Evolutionary conservation across 2,888 invertebrate genomes (phyloP).

Genomic region (Cephus pygmeus): DNA sequence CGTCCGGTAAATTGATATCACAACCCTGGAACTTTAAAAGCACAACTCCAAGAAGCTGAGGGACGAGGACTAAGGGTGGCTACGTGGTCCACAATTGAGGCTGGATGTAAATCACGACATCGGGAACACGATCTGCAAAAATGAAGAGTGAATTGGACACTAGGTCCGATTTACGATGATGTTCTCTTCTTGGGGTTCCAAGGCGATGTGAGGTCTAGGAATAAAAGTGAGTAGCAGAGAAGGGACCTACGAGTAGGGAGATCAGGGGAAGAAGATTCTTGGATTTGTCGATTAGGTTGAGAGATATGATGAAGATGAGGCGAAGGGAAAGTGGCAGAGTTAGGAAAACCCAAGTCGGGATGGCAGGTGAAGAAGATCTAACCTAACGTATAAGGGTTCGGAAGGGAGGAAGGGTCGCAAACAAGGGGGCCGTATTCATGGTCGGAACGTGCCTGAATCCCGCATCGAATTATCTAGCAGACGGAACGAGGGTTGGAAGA

Average conservation of each 20-base stretch:
- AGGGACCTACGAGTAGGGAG: background rate
- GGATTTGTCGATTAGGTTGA: background rate
- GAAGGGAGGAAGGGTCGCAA: background rate
- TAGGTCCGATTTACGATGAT: background rate
- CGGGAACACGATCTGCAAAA: background rate
- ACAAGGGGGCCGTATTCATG: slow-evolving; percentile 1
- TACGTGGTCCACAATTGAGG: background rate
- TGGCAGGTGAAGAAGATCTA: background rate
- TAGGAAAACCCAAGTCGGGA: background rate
- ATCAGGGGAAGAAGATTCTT: background rate
- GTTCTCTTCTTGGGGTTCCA: background rate
- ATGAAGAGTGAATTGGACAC: background rate
- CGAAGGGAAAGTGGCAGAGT: background rate
- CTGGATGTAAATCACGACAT: background rate
- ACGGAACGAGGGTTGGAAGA: background rate
- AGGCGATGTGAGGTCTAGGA: background rate
- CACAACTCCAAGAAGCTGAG: background rate
- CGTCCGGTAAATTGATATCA: background rate
- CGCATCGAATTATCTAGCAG: background rate
- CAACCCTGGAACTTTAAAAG: background rate
- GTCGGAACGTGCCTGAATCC: background rate
- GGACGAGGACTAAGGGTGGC: background rate
- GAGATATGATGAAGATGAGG: background rate
- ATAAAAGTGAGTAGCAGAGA: background rate
- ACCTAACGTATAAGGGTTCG: background rate